phyloP scores from a whole-genome alignment of 2,113 vertebrate species.

The Puntigrus tetrazona region DNA sequence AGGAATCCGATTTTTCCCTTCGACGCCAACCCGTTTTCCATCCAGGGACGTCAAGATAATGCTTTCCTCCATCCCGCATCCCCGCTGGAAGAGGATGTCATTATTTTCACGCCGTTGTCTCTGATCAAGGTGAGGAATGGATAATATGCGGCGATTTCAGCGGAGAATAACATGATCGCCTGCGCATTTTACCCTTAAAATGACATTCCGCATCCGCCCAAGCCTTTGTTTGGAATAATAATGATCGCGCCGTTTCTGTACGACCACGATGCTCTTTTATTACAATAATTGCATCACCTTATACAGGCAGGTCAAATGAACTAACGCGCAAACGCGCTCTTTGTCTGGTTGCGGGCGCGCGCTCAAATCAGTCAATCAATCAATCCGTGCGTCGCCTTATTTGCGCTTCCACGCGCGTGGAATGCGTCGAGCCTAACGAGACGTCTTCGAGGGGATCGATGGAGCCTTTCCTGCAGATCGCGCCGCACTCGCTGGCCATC shows the following conservation, averaged over 20 bases:
- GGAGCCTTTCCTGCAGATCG: constrained; percentile 90
- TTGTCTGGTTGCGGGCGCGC: constrained; percentile 31
- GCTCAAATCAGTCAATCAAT: constrained; percentile 31
- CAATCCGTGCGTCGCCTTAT: constrained; percentile 28
- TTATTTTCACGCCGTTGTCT: constrained; percentile 24
- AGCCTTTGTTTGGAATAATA: constrained; percentile 10
- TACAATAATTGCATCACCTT: constrained; percentile 33
- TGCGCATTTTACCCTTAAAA: constrained; percentile 23
- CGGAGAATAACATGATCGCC: constrained; percentile 38
- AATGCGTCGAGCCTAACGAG: constrained; percentile 9
- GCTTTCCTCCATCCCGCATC: constrained; percentile 4
- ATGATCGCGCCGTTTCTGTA: neutral
- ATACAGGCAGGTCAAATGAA: constrained; percentile 38
- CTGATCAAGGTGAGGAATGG: constrained; percentile 46
- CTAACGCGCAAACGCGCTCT: constrained; percentile 38
- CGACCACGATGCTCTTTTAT: constrained; percentile 15
- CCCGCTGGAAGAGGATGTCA: constrained; percentile 21
- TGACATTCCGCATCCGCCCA: constrained; percentile 11
- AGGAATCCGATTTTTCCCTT: neutral
- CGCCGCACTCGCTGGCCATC: constrained; percentile 93
- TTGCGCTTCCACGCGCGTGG: constrained; percentile 36
- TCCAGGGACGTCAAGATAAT: neutral
- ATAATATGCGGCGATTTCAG: constrained; percentile 44
- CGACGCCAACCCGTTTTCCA: neutral
- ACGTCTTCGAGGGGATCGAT: constrained; percentile 65